phyloP scores from a whole-genome alignment of 2,113 vertebrate genomes.

The Rana temporaria region DNA sequence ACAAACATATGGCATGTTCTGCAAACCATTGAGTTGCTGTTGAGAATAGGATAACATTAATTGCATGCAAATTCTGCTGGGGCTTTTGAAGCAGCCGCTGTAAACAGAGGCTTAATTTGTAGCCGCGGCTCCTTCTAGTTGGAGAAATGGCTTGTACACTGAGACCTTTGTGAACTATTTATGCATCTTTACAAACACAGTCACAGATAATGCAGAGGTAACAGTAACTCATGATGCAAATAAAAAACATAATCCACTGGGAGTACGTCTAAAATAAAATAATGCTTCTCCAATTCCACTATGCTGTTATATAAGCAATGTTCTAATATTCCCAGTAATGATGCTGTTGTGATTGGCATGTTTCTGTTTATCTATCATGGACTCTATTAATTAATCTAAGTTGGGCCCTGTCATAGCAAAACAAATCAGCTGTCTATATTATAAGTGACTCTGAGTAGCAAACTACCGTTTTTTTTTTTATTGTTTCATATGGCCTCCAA shows the following conservation, averaged over 20 bases:
- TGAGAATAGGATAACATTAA: conserved; percentile 76
- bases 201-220: neutral
- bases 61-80: conserved; percentile 74
- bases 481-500: too few species aligned
- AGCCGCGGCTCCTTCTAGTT: conserved; percentile 59
- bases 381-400: too few species aligned
- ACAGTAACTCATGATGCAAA: neutral
- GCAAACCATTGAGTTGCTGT: conserved; percentile 76
- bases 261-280: neutral
- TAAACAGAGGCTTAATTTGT: conserved; percentile 68
- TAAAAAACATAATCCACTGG: neutral
- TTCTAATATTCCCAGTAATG: neutral
- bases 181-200: conserved; percentile 7
- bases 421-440: too few species aligned
- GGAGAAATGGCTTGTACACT: conserved; percentile 65
- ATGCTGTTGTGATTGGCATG: neutral
- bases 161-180: conserved; percentile 59
- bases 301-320: neutral
- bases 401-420: too few species aligned
- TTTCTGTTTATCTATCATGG: too few species aligned
- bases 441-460: too few species aligned
- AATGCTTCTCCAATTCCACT: too few species aligned
- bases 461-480: too few species aligned
- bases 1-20: conserved; percentile 83
- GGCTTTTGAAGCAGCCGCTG: conserved; percentile 70